Base-by-base conservation (phyloP, 2,888 invertebrate genomes). In the Eilema griseolum region DNA sequence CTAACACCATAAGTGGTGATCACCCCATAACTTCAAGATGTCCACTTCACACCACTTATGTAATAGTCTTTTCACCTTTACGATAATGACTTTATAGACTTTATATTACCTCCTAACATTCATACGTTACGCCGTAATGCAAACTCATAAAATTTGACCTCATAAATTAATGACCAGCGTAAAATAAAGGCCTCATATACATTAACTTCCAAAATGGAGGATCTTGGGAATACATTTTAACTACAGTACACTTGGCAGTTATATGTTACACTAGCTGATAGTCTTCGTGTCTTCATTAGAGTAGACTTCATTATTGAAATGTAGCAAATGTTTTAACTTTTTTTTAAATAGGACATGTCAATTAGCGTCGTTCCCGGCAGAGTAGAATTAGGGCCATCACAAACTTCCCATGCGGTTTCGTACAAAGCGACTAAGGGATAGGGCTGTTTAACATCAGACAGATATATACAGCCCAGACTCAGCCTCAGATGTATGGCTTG, bases 161-260 rank as follows among this genome's bases (percentile, higher is more conserved):
- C 67, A 60, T 67, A 71, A 67, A 61, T 61, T 61, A 61, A 71
- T 71, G 67, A 56, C 71, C 64, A 56, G 37, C 71, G 59, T 71
- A 71, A 71, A 70, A 70, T 66, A 66, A 71, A 67, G 71, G 71
- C 37, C 66, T 56, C 31, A 26, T 33, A 26, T 57, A 26, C 62
- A 66, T 69, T 61, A 70, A 65, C 61, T 66, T 28, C 24, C 37
- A 52, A 69, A 69, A 60, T 41, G 60, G 37, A n/a, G 66, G 65
- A 5, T 46, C 33, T 66, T 61, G 52, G 65, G 28, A 61, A 69
- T 52, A 26, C 20, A 52, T 60, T 46, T 61, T 52, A 23, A 46
- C 20, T 66, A 57, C 3, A 37, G 12, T 37, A 37, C 20, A 16
- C 41, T 62, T 41, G 16, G 56, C 46, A 28, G 26, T 31, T 59